These are phyloP conservation scores for Sebastes fasciatus DNA, from an alignment of 2,113 vertebrate genomes.

Conservation along the genomic window DNA sequence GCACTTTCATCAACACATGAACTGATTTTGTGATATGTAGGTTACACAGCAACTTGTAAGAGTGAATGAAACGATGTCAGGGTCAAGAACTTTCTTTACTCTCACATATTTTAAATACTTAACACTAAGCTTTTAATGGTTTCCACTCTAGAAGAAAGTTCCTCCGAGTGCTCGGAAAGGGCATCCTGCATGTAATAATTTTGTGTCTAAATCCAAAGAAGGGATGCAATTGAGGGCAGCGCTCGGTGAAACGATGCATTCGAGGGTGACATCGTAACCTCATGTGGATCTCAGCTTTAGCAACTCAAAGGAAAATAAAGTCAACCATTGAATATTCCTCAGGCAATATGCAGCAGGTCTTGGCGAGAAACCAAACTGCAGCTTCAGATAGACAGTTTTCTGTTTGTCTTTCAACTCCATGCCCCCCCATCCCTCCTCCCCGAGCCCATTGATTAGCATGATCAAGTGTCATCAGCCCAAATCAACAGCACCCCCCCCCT, in stretches of 20 bases:
- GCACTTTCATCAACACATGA: conserved; percentile 54
- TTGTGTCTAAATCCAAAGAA: conserved; percentile 1
- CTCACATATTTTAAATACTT: neutral
- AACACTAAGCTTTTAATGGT: conserved; percentile 9
- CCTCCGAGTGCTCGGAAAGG: neutral
- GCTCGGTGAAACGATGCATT: neutral
- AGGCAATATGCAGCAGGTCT: neutral
- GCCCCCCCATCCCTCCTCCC: neutral
- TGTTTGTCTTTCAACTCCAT: conserved; percentile 16
- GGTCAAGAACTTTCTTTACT: neutral
- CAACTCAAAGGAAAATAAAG: neutral
- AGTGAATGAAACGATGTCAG: neutral
- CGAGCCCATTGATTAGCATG: conserved; percentile 68
- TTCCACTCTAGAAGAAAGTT: conserved; percentile 2
- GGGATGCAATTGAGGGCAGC: conserved; percentile 4
- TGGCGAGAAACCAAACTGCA: conserved; percentile 14
- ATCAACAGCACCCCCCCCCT: conserved; percentile 55
- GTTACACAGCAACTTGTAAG: neutral
- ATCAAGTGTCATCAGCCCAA: conserved; percentile 77
- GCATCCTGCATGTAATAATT: conserved; percentile 7
- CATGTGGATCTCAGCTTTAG: neutral
- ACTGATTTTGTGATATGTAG: conserved; percentile 15
- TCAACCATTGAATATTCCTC: conserved; percentile 13
- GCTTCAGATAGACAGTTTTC: neutral
- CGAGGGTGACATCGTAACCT: conserved; percentile 3